Evolutionary conservation across 2,113 vertebrate species (phyloP).

Genomic region (Petroica traversi): DNA sequence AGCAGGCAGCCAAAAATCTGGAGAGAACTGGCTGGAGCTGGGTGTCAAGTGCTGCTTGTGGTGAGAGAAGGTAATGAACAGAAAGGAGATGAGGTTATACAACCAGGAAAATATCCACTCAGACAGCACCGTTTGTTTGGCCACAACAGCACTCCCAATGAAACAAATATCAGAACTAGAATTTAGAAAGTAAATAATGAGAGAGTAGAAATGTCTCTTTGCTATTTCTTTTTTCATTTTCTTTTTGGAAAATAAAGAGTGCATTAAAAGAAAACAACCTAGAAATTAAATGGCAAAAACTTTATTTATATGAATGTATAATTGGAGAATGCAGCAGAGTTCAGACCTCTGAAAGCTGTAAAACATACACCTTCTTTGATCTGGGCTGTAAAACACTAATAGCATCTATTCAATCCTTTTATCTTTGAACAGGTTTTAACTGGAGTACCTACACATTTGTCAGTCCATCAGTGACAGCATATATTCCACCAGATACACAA

Average conservation of each 20-base stretch:
- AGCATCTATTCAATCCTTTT: neutral
- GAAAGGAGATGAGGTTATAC: neutral
- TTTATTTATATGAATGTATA: neutral
- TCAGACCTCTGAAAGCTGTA: neutral
- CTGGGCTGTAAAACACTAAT: neutral
- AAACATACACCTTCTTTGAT: neutral
- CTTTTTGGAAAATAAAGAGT: neutral
- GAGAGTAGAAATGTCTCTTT: neutral
- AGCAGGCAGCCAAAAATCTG: neutral
- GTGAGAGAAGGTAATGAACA: neutral
- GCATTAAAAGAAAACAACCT: neutral
- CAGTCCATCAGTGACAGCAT: neutral
- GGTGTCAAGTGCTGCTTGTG: neutral
- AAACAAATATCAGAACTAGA: neutral
- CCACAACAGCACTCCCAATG: accelerated
- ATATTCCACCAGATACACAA: neutral
- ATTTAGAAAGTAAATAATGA: neutral
- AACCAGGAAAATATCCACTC: neutral
- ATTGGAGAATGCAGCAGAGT: neutral
- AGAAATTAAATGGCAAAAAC: neutral
- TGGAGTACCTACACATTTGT: neutral
- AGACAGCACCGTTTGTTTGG: neutral
- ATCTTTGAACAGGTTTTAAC: neutral
- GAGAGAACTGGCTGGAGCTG: neutral
- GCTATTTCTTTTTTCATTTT: neutral